Percentiles rank a stretch among this genome's conserved stretches.
Conservation (phyloP, 2,888 invertebrate genomes). For the Auanema freiburgensis region DNA sequence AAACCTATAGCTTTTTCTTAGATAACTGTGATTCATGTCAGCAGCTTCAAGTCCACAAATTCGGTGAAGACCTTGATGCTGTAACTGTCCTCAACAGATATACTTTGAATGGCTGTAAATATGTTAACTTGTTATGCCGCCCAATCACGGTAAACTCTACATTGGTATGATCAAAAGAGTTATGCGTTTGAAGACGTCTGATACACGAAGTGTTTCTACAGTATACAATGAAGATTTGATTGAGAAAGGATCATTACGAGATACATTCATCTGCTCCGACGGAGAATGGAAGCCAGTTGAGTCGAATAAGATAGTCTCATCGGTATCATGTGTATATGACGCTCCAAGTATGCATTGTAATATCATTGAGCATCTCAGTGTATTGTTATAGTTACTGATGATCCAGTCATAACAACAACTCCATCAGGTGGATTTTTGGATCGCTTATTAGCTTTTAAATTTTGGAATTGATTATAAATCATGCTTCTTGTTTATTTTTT, state of each 20-base stretch:
- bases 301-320: slow-evolving; percentile 25
- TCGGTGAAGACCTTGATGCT: slow-evolving; percentile 38
- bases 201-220: slow-evolving; percentile 37
- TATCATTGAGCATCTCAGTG: neutral
- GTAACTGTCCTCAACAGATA: slow-evolving; percentile 46
- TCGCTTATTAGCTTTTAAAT: no score
- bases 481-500: neutral
- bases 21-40: slow-evolving; percentile 33
- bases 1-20: neutral
- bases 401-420: neutral
- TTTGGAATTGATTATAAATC: no score
- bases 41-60: slow-evolving; percentile 32
- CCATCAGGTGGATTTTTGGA: no score
- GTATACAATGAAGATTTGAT: slow-evolving; percentile 30
- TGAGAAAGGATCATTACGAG: neutral
- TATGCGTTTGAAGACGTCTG: slow-evolving; percentile 28
- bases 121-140: slow-evolving; percentile 40
- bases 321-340: slow-evolving; percentile 36
- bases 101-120: slow-evolving; percentile 30
- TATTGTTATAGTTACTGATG: neutral
- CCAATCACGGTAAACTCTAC: slow-evolving; percentile 28
- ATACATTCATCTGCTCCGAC: slow-evolving; percentile 30
- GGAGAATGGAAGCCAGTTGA: slow-evolving; percentile 28
- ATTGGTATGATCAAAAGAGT: no score
- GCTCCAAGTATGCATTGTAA: slow-evolving; percentile 13